A percentile compares a stretch with the other conserved stretches of the same genome.
These are phyloP conservation scores for Basileuterus tristriatus DNA, from an alignment of 2,797 vertebrate species.

Conservation along the genomic window DNA sequence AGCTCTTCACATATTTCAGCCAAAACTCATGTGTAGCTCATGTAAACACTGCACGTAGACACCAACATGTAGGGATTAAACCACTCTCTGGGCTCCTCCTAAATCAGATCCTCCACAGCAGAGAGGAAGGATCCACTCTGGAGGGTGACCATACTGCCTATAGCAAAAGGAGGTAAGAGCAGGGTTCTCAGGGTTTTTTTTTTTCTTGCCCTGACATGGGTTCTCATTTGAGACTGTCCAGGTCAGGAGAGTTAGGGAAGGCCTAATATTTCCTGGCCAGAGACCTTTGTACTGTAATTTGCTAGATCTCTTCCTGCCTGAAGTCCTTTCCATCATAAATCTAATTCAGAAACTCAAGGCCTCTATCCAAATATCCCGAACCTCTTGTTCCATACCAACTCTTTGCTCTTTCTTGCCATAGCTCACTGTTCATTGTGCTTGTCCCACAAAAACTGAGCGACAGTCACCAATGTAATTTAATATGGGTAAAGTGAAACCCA, in stretches of 20 bases:
- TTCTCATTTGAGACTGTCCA: not conserved
- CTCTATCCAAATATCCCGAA: not conserved
- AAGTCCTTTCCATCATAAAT: not conserved
- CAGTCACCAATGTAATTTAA: not conserved
- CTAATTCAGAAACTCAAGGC: not conserved
- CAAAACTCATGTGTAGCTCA: not conserved
- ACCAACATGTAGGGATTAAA: not conserved
- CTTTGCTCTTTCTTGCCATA: not conserved
- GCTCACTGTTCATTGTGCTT: not conserved
- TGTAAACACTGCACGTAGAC: accelerated
- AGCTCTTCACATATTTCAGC: not conserved
- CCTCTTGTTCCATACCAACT: not conserved
- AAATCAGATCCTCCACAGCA: not conserved
- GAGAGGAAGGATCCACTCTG: not conserved
- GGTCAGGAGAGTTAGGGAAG: not conserved
- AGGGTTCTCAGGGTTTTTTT: accelerated
- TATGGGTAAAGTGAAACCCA: not conserved
- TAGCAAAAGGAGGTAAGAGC: not conserved
- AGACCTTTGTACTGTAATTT: not conserved
- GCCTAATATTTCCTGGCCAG: not conserved
- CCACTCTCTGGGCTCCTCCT: not conserved
- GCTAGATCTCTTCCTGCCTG: not conserved
- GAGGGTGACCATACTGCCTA: not conserved
- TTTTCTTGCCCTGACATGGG: not conserved
- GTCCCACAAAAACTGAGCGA: not conserved